Evolutionary conservation across 2,797 vertebrate species (phyloP), one percentile per base, ranked within the genome.

Genomic region (Corythornis leucogaster): DNA sequence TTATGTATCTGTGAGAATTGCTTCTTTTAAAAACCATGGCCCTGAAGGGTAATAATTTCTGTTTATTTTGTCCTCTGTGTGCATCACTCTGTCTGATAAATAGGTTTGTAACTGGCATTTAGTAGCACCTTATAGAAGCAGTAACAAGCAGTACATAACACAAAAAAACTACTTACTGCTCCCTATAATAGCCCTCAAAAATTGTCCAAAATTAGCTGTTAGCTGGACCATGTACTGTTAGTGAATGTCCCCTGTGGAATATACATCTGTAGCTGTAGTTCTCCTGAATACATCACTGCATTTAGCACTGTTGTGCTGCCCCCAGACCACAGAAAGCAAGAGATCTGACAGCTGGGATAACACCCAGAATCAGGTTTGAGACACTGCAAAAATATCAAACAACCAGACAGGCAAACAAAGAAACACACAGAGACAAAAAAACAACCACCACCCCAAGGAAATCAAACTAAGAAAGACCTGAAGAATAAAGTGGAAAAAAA

Each of bases 1-100:
- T 92, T 93, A 91, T 93, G 45, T 78, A 94, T 95, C 6, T 35
- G 67, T 85, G 66, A 92, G 69, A 91, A 92, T 22, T 80, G 75
- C 50, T 93, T 62, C 68, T 86, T 90, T 84, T 82, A 71, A 96
- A 96, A 96, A 28, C 33, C 64, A 66, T 55, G 19, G 5, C 40
- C 57, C 64, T 4, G 12, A 82, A 76, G 57, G 40, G 25, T 77
- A 90, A 92, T 91, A 92, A 92, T 92, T 85, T 90, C 42, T 93
- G 48, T 91, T 92, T 92, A 80, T 90, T 93, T 94, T 94, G 33
- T 71, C 61, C 43, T 84, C 0, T 79, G 2, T 73, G 7, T 70
- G 3, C 80, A 50, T 63, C 4, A 2, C 87, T 87, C 62, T 74
- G 66, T 85, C 64, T 93, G 71, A 93, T 85, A 80, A 85, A 89